Conservation (phyloP, 2,797 vertebrate genomes). For the Crax fasciolata region DNA sequence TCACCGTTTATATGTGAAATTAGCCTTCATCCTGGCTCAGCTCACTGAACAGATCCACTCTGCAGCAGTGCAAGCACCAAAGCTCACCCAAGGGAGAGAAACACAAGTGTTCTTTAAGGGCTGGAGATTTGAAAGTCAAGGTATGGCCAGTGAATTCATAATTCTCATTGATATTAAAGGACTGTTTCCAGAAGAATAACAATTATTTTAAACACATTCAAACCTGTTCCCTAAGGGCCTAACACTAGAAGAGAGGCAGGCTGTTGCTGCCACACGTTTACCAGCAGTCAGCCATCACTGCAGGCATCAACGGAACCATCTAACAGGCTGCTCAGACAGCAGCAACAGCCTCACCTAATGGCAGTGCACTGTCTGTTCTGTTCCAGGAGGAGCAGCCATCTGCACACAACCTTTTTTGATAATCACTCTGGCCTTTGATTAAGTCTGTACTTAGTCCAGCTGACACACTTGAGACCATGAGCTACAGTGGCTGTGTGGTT, state of each 20-base stretch:
- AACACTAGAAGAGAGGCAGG: not conserved
- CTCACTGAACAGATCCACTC: not conserved
- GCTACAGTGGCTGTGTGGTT: not conserved
- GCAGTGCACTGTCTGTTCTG: not conserved
- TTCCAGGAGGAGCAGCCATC: no score
- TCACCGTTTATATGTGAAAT: not conserved
- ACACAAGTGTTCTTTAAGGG: not conserved
- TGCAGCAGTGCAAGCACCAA: not conserved
- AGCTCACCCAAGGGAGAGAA: not conserved
- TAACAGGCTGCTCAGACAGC: slow-evolving; percentile 4
- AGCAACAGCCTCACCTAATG: slow-evolving; percentile 49
- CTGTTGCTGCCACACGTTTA: not conserved
- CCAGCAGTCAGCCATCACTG: not conserved
- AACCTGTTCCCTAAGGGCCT: not conserved
- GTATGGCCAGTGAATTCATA: not conserved
- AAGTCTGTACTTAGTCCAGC: not conserved
- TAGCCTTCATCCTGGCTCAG: not conserved
- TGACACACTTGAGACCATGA: not conserved
- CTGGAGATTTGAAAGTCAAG: not conserved
- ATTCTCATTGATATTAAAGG: not conserved
- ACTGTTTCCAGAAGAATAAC: slow-evolving; percentile 17
- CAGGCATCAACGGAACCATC: not conserved
- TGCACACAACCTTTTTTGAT: not conserved
- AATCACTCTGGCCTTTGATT: not conserved
- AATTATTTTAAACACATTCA: not conserved